Conservation (phyloP, 2,113 vertebrate genomes). For the Spheniscus mendiculus region DNA sequence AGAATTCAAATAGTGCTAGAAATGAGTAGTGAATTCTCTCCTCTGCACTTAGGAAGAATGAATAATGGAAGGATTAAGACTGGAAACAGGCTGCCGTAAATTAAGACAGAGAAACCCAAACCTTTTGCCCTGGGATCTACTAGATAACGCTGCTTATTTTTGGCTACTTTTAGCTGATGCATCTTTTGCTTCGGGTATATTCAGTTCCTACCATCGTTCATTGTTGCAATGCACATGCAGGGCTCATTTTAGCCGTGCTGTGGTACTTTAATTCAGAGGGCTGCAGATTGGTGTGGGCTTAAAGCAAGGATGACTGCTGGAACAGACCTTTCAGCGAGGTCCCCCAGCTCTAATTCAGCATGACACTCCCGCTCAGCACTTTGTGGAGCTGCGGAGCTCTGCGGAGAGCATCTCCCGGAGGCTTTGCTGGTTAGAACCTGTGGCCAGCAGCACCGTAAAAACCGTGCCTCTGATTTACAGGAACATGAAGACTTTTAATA, state of each 20-base stretch:
- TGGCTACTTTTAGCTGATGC: background rate
- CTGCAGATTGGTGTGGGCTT: background rate
- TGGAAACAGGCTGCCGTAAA: background rate
- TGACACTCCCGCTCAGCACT: background rate
- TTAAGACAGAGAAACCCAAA: background rate
- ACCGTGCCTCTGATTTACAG: background rate
- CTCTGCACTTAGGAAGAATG: background rate
- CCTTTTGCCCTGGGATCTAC: background rate
- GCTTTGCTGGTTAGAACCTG: background rate
- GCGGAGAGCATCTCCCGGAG: background rate
- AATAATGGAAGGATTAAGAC: background rate
- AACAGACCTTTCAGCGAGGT: background rate
- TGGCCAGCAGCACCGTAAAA: background rate
- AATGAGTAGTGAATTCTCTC: background rate
- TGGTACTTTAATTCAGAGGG: background rate
- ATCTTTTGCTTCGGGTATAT: background rate
- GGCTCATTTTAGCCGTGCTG: background rate
- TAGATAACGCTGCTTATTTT: background rate
- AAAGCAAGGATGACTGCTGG: background rate
- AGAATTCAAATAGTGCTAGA: background rate
- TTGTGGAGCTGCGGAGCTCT: background rate
- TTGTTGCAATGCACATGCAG: background rate
- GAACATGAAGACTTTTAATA: slow-evolving; percentile 39
- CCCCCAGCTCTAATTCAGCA: background rate
- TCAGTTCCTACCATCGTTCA: fast-evolving